These are phyloP conservation scores for Melanchra persicariae DNA, from an alignment of 2,888 invertebrate genomes.

Conservation along the genomic window DNA sequence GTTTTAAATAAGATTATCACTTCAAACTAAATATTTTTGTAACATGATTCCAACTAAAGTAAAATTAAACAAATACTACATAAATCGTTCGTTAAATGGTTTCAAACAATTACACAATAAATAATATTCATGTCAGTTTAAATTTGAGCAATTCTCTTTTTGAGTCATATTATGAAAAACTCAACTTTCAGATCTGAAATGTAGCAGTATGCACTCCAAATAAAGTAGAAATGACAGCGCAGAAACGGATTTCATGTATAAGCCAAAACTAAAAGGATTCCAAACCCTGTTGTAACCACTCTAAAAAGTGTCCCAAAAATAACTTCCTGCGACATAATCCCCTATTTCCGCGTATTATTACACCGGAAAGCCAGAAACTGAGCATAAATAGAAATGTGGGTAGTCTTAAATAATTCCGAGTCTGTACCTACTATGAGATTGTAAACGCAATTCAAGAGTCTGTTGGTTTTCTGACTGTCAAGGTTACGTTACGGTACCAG, in stretches of 20 bases:
- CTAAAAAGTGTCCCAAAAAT: too few relatives aligned
- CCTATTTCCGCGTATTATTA: neutral
- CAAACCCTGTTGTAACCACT: too few relatives aligned
- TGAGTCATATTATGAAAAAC: too few relatives aligned
- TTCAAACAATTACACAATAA: neutral
- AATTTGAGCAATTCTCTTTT: neutral
- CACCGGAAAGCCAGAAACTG: neutral
- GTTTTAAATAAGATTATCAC: too few relatives aligned
- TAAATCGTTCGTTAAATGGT: neutral
- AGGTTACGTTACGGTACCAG: conserved; percentile 25
- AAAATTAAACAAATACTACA: neutral
- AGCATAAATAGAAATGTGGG: neutral
- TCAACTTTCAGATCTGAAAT: too few relatives aligned
- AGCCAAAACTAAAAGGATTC: neutral
- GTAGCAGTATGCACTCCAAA: too few relatives aligned
- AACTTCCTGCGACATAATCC: neutral
- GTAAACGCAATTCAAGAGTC: conserved; percentile 1
- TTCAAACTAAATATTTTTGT: neutral
- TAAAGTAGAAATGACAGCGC: neutral
- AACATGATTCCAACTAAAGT: neutral
- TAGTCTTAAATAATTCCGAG: neutral
- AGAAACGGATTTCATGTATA: neutral
- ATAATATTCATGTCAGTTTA: too few relatives aligned
- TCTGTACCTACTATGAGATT: neutral
- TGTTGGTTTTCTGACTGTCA: conserved; percentile 18